Percentiles rank a stretch among this genome's conserved stretches.
Evolutionary conservation across 2,888 invertebrate species (phyloP).

Genomic region (Apodemia zela): DNA sequence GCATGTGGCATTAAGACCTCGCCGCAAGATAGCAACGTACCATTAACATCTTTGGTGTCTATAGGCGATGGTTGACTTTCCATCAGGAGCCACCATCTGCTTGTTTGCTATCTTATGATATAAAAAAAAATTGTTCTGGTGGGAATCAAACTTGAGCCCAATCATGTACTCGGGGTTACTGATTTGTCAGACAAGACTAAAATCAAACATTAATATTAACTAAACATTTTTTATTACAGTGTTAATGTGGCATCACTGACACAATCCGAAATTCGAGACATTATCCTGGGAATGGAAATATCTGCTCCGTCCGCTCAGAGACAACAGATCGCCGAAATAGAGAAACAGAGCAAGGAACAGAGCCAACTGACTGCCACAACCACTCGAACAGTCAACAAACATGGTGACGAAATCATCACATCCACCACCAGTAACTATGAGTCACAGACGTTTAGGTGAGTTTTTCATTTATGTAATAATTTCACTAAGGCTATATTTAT

Average conservation of each 20-base stretch:
- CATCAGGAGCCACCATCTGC: no score
- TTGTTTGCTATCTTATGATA: no score
- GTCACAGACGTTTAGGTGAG: conserved; percentile 92
- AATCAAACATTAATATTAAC: no score
- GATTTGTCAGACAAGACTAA: no score
- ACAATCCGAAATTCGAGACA: conserved; percentile 99
- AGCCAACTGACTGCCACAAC: conserved; percentile 99
- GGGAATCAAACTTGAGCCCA: no score
- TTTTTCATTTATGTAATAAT: neutral
- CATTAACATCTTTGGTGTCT: no score
- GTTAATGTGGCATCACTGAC: conserved; percentile 99
- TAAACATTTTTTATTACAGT: conserved; percentile 50
- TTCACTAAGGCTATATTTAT: no score
- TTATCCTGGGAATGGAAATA: conserved; percentile 99
- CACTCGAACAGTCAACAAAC: conserved; percentile 98
- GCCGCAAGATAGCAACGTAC: no score
- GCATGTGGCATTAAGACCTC: no score
- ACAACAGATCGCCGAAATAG: conserved; percentile 99
- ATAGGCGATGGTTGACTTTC: no score
- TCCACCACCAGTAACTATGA: conserved; percentile 99
- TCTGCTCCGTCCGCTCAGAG: conserved; percentile 99
- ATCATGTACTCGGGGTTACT: no score
- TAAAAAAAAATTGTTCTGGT: no score
- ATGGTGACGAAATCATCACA: conserved; percentile 99
- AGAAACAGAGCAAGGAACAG: conserved; percentile 99